Conservation (phyloP, 2,113 vertebrate genomes). For the human (Homo sapiens) region DNA sequence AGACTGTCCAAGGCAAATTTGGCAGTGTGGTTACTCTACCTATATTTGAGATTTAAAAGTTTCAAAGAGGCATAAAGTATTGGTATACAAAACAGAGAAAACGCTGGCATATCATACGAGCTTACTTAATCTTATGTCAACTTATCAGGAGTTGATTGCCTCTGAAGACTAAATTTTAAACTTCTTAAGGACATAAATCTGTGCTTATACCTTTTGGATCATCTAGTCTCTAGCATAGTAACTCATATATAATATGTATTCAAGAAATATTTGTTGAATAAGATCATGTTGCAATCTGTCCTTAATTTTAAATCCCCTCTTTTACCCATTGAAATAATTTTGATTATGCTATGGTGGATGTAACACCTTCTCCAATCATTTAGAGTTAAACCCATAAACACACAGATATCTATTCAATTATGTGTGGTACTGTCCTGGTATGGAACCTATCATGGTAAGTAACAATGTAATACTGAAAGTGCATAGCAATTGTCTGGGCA, state of each 20-base stretch:
- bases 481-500: background rate
- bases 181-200: background rate
- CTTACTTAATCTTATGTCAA: background rate
- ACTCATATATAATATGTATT: background rate
- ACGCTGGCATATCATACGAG: background rate
- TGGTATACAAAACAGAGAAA: background rate
- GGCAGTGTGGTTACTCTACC: background rate
- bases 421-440: background rate
- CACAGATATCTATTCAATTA: background rate
- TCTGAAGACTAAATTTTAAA: background rate
- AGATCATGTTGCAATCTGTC: background rate
- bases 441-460: background rate
- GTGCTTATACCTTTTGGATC: background rate
- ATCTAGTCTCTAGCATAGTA: background rate
- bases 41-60: background rate
- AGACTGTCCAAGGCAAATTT: background rate
- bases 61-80: background rate
- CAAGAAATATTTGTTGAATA: background rate
- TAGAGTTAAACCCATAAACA: background rate
- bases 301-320: background rate
- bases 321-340: background rate
- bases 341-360: background rate
- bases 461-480: background rate
- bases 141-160: background rate
- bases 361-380: background rate